Conservation (phyloP, 2,113 vertebrate species). For the Mustelus asterias region DNA sequence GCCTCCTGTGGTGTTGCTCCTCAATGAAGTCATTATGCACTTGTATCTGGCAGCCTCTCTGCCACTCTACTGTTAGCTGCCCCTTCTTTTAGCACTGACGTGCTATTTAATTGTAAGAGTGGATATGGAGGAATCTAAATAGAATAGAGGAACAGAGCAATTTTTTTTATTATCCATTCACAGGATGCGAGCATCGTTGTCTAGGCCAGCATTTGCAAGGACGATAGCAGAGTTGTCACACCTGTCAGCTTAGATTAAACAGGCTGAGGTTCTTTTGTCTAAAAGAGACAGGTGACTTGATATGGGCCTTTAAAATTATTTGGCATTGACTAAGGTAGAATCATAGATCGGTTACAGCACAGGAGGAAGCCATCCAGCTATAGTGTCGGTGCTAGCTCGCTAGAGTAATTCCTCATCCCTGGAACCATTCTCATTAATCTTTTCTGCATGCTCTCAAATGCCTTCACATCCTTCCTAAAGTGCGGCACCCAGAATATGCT, state of each 20-base stretch:
- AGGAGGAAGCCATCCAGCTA: background rate
- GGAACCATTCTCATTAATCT: too few species aligned
- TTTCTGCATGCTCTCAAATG: too few species aligned
- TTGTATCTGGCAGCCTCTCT: background rate
- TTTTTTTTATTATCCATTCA: too few species aligned
- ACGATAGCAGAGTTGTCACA: too few species aligned
- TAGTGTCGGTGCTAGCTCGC: background rate
- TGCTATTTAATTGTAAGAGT: background rate
- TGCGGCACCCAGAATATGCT: too few species aligned
- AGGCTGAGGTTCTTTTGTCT: background rate
- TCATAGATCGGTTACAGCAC: background rate
- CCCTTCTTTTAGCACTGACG: background rate
- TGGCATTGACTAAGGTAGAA: background rate
- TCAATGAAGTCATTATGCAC: background rate
- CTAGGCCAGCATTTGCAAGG: too few species aligned
- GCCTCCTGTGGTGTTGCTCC: background rate
- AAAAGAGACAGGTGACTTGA: background rate
- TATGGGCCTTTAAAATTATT: background rate
- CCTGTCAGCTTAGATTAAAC: background rate
- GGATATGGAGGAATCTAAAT: background rate
- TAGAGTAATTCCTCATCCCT: too few species aligned
- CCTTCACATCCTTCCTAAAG: too few species aligned
- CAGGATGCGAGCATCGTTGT: too few species aligned
- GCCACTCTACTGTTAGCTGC: background rate
- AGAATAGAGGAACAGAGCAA: background rate